Evolutionary conservation across 2,888 invertebrate genomes (phyloP).

Genomic region (Geophilus truncorum): DNA sequence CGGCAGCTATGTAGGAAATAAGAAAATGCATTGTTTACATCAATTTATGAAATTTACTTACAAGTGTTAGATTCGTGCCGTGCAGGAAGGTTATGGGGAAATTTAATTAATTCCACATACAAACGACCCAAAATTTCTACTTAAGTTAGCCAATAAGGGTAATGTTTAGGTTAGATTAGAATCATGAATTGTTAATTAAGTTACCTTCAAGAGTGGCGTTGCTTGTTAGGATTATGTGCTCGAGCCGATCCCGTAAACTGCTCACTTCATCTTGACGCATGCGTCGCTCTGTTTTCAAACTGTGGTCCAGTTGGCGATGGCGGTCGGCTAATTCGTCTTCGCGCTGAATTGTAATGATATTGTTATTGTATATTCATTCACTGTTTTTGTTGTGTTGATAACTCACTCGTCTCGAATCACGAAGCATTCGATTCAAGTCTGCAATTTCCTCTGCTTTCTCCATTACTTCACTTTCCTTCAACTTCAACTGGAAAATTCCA

Average conservation of each 20-base stretch:
- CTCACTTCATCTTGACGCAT: conserved; percentile 41
- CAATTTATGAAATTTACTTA: neutral
- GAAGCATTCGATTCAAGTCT: conserved; percentile 53
- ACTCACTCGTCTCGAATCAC: conserved; percentile 38
- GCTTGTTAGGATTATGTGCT: conserved; percentile 43
- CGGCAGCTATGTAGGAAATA: neutral
- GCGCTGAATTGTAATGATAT: too few species aligned
- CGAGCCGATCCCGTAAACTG: conserved; percentile 54
- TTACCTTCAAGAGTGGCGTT: conserved; percentile 11
- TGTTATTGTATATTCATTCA: too few species aligned
- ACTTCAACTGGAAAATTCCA: conserved; percentile 25
- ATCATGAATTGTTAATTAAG: neutral
- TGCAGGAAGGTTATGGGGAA: neutral
- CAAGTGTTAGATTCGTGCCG: neutral
- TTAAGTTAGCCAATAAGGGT: neutral
- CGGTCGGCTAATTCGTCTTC: conserved; percentile 53
- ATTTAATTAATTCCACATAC: neutral
- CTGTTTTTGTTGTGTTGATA: neutral
- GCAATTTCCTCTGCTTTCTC: conserved; percentile 55
- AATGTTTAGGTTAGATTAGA: neutral
- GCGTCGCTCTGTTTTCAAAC: conserved; percentile 42
- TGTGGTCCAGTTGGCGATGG: conserved; percentile 43
- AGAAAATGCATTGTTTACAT: neutral
- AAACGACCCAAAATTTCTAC: neutral
- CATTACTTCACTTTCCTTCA: conserved; percentile 55